Percentiles rank a stretch among this genome's conserved stretches.
Evolutionary conservation across 2,113 vertebrate genomes (phyloP).

Genomic region (Salvator merianae): DNA sequence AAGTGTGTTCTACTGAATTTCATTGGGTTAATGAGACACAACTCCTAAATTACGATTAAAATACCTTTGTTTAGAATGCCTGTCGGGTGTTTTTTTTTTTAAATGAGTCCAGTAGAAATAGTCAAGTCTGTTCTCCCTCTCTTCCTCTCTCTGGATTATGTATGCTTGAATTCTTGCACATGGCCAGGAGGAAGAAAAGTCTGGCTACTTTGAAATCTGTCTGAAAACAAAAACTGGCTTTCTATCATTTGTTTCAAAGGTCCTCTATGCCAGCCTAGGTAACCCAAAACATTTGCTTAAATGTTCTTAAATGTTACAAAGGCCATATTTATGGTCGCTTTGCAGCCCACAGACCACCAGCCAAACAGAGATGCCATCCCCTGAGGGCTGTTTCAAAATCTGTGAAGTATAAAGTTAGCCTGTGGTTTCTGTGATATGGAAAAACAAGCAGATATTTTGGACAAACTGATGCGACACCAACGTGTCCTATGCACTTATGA

Average conservation of each 20-base stretch:
- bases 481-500: constrained; percentile 49
- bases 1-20: background rate
- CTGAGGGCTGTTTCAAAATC: constrained; percentile 64
- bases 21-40: background rate
- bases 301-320: constrained; percentile 26
- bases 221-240: background rate
- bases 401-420: constrained; percentile 53
- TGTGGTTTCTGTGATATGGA: constrained; percentile 68
- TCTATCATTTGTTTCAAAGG: background rate
- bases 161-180: background rate
- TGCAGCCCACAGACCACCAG: constrained; percentile 36
- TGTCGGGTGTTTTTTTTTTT: background rate
- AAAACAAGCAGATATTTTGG: constrained; percentile 62
- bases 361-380: constrained; percentile 62
- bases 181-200: background rate
- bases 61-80: background rate
- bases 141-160: background rate
- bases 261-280: background rate
- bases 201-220: background rate
- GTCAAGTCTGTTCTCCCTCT: background rate
- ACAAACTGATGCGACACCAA: constrained; percentile 53
- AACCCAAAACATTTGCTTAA: constrained; percentile 8
- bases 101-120: background rate
- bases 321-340: constrained; percentile 31
- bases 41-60: background rate